Base-by-base conservation (phyloP, 1,140 invertebrate species). In the Zaprionus capensis region DNA sequence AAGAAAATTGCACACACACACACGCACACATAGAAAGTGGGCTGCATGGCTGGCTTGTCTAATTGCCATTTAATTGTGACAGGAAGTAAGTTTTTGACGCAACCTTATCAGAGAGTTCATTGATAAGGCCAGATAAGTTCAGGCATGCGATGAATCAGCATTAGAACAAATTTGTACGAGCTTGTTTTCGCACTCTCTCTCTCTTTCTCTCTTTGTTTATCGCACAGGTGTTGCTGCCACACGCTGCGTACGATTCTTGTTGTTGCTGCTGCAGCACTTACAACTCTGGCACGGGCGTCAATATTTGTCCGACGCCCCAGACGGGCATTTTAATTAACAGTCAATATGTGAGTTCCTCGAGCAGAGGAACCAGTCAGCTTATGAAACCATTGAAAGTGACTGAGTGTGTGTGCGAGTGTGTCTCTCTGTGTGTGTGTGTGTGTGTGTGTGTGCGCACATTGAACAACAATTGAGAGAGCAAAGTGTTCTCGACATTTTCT, bases 61-160 rank as follows among this genome's bases (percentile, higher is more conserved):
- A 84, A 81, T 86, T 86, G 80, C 58, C 69, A 49, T 86, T 83
- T 86, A 83, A 83, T 88, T 82, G 76, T 62, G 68, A 70, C 64
- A 66, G 64, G 34, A 56, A 66, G 53, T 56, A 5, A 2, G 9
- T 17, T 65, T 55, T 65, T 65, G 44, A 24, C 26, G 20, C 24
- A 17, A 17, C 14, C 31, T 61, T 67, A 67, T 67, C 65, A 46
- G 14, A 46, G 14, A 17, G 31, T 22, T 20, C 31, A 15, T 56
- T 49, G 62, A 71, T 66, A 66, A 66, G 53, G 4, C 7, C 15
- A 58, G 55, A 58, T 49, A 68, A 38, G 20, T 38, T 2, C 9
- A 34, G 31, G 31, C 31, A 34, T 34, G 7, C 49, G n/a, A 31
- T 68, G 64, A 68, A 26, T 73, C 56, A 59, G 26, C 15, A 14